Conservation (phyloP, 2,113 vertebrate genomes). For the Microcebus lehilahytsara region DNA sequence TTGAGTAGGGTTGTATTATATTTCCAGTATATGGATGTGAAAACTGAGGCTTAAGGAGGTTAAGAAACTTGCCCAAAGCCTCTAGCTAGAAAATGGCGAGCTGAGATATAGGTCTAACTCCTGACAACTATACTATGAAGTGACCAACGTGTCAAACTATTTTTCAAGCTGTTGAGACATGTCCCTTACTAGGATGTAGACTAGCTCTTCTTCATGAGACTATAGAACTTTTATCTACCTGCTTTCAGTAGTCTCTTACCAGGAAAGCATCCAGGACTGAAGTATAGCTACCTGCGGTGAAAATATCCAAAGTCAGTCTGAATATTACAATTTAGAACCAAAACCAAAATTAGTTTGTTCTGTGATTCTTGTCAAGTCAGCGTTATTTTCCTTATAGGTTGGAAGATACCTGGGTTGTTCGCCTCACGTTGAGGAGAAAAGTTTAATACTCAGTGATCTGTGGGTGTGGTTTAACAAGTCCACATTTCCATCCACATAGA, state of each 20-base stretch:
- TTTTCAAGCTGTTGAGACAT: not conserved
- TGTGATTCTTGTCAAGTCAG: not conserved
- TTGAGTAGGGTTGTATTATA: not conserved
- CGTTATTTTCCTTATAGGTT: not conserved
- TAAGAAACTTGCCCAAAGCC: not conserved
- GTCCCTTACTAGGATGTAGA: not conserved
- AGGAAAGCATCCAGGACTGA: not conserved
- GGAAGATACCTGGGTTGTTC: not conserved
- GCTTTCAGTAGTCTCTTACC: not conserved
- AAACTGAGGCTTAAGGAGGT: not conserved
- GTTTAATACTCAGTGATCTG: not conserved
- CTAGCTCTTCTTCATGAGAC: not conserved
- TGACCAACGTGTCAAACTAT: not conserved
- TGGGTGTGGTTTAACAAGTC: not conserved
- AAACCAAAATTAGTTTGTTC: not conserved
- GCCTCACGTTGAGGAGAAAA: not conserved
- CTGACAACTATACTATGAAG: not conserved
- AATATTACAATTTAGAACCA: not conserved
- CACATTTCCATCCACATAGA: not conserved
- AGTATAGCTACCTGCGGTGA: not conserved
- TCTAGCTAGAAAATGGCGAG: not conserved
- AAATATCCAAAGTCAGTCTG: not conserved
- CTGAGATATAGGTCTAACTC: not conserved
- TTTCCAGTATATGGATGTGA: not conserved
- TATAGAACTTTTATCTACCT: not conserved